Conservation (phyloP, 2,797 vertebrate genomes). For the Fratercula arctica region DNA sequence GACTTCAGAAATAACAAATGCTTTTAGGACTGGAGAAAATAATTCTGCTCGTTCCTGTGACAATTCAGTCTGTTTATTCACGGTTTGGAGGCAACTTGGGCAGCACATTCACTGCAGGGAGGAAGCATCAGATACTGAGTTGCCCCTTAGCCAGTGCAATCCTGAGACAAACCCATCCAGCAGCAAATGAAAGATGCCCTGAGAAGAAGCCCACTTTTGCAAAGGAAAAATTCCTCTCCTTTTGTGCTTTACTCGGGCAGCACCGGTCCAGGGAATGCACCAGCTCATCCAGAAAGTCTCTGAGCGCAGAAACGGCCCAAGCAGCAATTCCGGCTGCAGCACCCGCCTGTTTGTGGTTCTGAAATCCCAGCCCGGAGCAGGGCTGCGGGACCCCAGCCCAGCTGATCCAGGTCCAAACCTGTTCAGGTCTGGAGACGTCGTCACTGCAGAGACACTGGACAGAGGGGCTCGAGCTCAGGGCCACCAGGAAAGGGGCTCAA, state of each 20-base stretch:
- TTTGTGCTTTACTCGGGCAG: neutral
- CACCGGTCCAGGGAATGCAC: neutral
- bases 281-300: neutral
- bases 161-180: neutral
- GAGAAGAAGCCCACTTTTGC: neutral
- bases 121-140: neutral
- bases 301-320: neutral
- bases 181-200: neutral
- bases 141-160: neutral
- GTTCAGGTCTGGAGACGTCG: neutral
- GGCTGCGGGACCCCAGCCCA: neutral
- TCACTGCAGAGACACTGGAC: too few relatives aligned
- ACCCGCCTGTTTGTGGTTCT: rapidly evolving
- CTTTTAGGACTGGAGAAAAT: neutral
- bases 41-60: neutral
- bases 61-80: neutral
- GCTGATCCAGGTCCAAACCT: too few relatives aligned
- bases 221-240: neutral
- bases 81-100: too few relatives aligned
- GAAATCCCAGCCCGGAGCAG: neutral
- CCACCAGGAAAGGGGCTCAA: neutral
- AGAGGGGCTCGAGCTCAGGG: neutral
- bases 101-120: too few relatives aligned
- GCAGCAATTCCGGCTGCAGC: neutral
- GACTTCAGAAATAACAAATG: neutral